Percentiles rank a stretch among this genome's conserved stretches.
Evolutionary conservation across 2,888 invertebrate genomes (phyloP).

Genomic region (Teinopalpus imperialis): DNA sequence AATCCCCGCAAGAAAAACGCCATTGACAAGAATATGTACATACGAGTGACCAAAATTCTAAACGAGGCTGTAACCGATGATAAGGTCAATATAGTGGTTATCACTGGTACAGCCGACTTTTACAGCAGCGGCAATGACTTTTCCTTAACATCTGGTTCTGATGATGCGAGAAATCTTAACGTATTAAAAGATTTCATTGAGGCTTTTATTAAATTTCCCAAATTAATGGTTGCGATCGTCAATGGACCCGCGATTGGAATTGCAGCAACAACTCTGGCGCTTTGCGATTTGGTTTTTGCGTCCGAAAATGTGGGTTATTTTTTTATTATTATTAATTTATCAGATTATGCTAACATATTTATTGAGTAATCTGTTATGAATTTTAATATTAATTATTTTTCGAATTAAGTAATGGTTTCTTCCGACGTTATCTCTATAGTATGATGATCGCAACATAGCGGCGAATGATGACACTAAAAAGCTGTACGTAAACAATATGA

Average conservation of each 20-base stretch:
- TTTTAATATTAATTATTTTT: no score
- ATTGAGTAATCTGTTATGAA: neutral
- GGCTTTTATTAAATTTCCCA: slow-evolving; percentile 92
- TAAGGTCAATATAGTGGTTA: slow-evolving; percentile 84
- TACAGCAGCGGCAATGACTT: slow-evolving; percentile 94
- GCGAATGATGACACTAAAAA: no score
- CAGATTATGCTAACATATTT: neutral
- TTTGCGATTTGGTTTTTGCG: slow-evolving; percentile 95
- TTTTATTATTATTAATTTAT: neutral
- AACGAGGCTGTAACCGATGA: slow-evolving; percentile 86
- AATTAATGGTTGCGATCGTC: slow-evolving; percentile 92
- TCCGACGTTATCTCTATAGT: no score
- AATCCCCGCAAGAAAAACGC: slow-evolving; percentile 92
- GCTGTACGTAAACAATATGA: no score
- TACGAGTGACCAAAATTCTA: slow-evolving; percentile 83
- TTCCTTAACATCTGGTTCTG: slow-evolving; percentile 23
- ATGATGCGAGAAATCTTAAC: slow-evolving; percentile 37
- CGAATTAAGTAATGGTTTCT: no score
- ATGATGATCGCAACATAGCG: no score
- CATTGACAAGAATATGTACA: slow-evolving; percentile 85
- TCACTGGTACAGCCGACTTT: slow-evolving; percentile 91
- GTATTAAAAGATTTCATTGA: slow-evolving; percentile 84
- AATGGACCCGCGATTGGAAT: slow-evolving; percentile 98
- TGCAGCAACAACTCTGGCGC: slow-evolving; percentile 90
- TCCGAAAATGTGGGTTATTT: slow-evolving; percentile 85